A percentile compares a stretch with the other conserved stretches of the same genome.
Evolutionary conservation across 2,888 invertebrate species (phyloP).

Genomic region (Drosophila mayaguana): DNA sequence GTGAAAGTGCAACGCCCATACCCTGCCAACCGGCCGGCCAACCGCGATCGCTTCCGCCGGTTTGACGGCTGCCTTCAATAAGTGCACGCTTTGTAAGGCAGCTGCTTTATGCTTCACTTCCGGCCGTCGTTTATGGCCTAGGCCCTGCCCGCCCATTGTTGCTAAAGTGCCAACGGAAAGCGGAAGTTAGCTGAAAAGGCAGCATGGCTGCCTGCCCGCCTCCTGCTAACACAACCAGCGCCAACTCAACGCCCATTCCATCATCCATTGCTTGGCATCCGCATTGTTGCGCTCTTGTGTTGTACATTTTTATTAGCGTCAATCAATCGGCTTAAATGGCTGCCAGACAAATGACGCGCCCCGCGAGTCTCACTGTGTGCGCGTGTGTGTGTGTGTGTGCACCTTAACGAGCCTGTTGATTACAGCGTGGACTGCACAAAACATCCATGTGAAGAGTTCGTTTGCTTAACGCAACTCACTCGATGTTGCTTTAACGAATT

Average conservation of each 20-base stretch:
- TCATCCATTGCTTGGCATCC: slow-evolving; percentile 13
- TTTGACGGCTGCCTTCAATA: slow-evolving; percentile 50
- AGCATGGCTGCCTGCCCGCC: slow-evolving; percentile 1
- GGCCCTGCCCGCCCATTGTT: slow-evolving; percentile 45
- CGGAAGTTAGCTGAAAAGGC: slow-evolving; percentile 52
- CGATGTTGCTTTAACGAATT: slow-evolving; percentile 9
- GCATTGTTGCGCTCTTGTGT: slow-evolving; percentile 69
- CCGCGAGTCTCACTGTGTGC: not conserved
- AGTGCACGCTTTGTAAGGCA: slow-evolving; percentile 22
- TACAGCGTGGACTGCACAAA: slow-evolving; percentile 35
- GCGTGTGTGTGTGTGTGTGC: slow-evolving; percentile 9
- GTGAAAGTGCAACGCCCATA: slow-evolving; percentile 49
- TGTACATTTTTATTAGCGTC: slow-evolving; percentile 75
- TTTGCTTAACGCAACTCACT: slow-evolving; percentile 12
- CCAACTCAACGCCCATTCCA: not conserved
- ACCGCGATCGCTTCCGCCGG: slow-evolving; percentile 30
- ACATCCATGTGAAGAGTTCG: slow-evolving; percentile 17
- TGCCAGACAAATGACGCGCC: slow-evolving; percentile 41
- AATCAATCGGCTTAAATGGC: slow-evolving; percentile 69
- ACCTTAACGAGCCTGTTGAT: slow-evolving; percentile 59
- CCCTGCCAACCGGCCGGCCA: not conserved
- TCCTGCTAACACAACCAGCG: not conserved
- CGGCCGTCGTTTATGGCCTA: slow-evolving; percentile 40
- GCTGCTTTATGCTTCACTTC: slow-evolving; percentile 50
- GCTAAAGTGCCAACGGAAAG: slow-evolving; percentile 69